Conservation (phyloP, 2,113 vertebrate species). For the Hemiprocne comata region DNA sequence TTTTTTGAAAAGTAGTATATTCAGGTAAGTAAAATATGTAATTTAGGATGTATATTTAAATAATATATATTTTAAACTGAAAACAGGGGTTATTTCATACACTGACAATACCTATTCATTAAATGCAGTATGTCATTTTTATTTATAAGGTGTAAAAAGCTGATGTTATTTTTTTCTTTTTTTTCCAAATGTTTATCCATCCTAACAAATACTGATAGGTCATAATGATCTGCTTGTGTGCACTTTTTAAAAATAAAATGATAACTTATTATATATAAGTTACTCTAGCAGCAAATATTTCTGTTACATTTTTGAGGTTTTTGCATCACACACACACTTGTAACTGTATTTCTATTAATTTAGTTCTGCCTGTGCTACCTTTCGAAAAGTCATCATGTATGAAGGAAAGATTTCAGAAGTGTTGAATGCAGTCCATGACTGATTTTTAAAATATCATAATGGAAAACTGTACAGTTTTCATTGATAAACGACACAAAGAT, state of each 20-base stretch:
- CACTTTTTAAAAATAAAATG: not conserved
- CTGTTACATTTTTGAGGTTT: rapidly evolving
- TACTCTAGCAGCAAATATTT: not conserved
- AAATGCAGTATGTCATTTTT: not conserved
- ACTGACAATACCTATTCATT: not conserved
- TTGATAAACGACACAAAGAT: not conserved
- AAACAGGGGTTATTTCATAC: not conserved
- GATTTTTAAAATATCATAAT: not conserved
- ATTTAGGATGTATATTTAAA: not conserved
- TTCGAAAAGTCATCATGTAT: not conserved
- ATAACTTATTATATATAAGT: not conserved
- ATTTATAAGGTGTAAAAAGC: not conserved
- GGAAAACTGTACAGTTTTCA: not conserved
- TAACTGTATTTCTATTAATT: not conserved
- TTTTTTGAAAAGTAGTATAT: not conserved
- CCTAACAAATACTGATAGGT: not conserved
- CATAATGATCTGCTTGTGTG: not conserved
- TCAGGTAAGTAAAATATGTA: not conserved
- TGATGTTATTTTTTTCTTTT: not conserved
- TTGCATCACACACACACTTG: not conserved
- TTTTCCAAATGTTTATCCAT: not conserved
- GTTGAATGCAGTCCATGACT: not conserved
- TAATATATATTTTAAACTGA: not conserved
- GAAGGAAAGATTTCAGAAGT: not conserved
- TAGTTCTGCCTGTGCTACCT: not conserved